phyloP scores from a whole-genome alignment of 2,113 vertebrate species.

The Ammodytes marinus region DNA sequence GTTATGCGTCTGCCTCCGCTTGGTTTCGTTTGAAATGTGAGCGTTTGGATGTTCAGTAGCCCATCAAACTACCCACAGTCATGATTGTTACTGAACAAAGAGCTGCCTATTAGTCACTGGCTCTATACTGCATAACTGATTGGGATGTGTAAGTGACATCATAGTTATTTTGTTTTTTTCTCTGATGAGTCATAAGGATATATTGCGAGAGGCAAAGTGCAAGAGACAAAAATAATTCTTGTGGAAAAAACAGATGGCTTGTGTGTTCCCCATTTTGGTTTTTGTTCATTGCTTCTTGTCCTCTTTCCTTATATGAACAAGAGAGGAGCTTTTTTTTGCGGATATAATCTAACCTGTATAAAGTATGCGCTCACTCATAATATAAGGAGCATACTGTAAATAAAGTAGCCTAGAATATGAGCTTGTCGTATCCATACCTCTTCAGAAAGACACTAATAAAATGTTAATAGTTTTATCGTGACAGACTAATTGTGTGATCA shows the following conservation, averaged over 20 bases:
- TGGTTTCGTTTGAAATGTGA: conserved; percentile 39
- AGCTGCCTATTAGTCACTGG: neutral
- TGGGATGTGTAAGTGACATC: neutral
- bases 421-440: neutral
- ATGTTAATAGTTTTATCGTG: conserved; percentile 1
- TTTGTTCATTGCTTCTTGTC: neutral
- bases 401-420: neutral
- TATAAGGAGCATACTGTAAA: too few relatives aligned
- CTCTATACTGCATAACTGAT: neutral
- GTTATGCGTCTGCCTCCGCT: conserved; percentile 20
- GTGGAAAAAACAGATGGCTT: neutral
- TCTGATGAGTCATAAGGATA: neutral
- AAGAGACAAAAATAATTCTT: neutral
- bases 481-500: neutral
- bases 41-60: neutral
- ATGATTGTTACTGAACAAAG: conserved; percentile 1
- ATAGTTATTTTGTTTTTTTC: neutral
- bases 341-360: neutral
- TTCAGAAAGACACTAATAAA: neutral
- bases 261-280: neutral
- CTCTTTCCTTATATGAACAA: conserved; percentile 36
- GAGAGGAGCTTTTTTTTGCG: neutral
- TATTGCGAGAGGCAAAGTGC: neutral
- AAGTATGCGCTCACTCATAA: conserved; percentile 9
- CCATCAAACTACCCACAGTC: neutral